These are phyloP conservation scores for Nylanderia fulva DNA, from an alignment of 1,140 invertebrate species.

Conservation along the genomic window DNA sequence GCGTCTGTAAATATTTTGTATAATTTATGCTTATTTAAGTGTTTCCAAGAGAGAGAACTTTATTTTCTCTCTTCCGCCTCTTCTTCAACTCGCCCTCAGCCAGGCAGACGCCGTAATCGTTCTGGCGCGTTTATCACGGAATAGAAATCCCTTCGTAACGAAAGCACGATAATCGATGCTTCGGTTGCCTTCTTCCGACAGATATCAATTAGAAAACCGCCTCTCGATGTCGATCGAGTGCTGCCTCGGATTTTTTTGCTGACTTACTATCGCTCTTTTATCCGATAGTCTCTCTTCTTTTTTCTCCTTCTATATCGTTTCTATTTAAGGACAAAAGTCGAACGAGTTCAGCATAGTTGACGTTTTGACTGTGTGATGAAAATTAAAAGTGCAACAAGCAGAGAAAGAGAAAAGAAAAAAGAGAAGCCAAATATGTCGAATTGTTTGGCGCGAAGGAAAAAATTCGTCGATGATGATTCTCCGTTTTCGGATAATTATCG, in stretches of 20 bases:
- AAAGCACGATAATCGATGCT: slow-evolving; percentile 49
- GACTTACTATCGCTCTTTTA: slow-evolving; percentile 48
- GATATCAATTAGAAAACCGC: slow-evolving; percentile 78
- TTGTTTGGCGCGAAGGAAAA: slow-evolving; percentile 59
- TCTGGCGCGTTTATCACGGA: neutral
- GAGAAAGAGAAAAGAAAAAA: neutral
- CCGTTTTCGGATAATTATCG: no score
- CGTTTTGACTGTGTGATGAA: slow-evolving; percentile 41
- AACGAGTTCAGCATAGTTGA: slow-evolving; percentile 24
- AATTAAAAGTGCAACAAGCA: slow-evolving; percentile 42
- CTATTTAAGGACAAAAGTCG: slow-evolving; percentile 28
- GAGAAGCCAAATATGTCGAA: slow-evolving; percentile 55
- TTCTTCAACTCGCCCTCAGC: neutral
- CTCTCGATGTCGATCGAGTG: slow-evolving; percentile 27
- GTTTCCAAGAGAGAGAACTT: neutral
- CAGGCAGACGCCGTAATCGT: neutral
- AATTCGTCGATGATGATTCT: no score
- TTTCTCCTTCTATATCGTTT: neutral
- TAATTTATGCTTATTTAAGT: neutral
- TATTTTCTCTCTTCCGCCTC: neutral
- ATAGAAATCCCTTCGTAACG: slow-evolving; percentile 36
- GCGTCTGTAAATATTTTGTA: neutral
- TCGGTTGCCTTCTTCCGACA: slow-evolving; percentile 76
- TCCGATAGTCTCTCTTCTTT: neutral
- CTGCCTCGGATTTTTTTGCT: slow-evolving; percentile 46